Evolutionary conservation across 1,140 invertebrate genomes (phyloP).

Genomic region (Conus betulinus): DNA sequence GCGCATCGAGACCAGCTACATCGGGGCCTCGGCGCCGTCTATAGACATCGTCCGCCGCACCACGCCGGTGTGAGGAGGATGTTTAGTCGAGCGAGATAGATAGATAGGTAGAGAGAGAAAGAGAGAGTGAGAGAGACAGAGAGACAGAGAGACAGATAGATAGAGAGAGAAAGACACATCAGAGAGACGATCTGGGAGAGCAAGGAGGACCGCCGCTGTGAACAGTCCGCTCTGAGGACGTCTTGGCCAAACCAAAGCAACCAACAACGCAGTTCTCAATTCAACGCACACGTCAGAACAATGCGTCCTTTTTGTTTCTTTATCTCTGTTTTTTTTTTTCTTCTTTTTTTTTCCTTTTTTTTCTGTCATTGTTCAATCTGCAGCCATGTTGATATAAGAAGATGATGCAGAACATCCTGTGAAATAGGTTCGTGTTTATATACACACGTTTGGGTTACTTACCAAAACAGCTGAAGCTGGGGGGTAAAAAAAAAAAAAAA

Average conservation of each 20-base stretch:
- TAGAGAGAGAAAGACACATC: neutral
- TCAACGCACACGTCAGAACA: constrained; percentile 4
- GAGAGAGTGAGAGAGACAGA: neutral
- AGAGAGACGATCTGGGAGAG: neutral
- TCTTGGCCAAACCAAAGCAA: too few relatives aligned
- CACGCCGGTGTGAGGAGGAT: constrained; percentile 59
- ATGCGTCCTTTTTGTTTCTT: neutral
- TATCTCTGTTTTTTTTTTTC: neutral
- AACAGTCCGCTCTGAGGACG: neutral
- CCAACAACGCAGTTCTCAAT: neutral
- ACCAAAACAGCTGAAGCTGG: neutral
- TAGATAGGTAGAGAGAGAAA: neutral
- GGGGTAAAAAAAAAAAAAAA: neutral
- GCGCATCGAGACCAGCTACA: constrained; percentile 30
- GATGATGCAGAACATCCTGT: neutral
- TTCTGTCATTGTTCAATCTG: neutral
- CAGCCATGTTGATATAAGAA: neutral
- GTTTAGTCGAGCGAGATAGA: neutral
- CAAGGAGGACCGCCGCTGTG: neutral
- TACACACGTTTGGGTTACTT: neutral
- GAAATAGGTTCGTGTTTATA: neutral
- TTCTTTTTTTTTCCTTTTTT: neutral
- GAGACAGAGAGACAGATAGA: neutral
- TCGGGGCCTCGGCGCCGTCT: constrained; percentile 41
- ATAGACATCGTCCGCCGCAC: constrained; percentile 64